Percentiles rank a stretch among this genome's conserved stretches.
phyloP scores from a whole-genome alignment of 2,797 vertebrate genomes.

The Jordanella pulchra region DNA sequence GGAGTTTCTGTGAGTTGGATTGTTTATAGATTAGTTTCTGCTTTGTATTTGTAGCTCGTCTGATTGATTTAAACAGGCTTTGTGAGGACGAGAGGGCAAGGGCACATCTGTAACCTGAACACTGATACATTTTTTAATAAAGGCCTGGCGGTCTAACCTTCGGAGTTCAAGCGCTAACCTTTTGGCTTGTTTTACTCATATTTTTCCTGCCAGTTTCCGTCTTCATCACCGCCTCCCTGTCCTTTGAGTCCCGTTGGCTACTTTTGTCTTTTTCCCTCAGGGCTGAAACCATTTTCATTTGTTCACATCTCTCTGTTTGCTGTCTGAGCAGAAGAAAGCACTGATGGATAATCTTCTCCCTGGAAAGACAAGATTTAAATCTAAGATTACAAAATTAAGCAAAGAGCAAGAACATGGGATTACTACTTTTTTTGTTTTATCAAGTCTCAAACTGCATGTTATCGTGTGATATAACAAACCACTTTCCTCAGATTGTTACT shows the following conservation, averaged over 20 bases:
- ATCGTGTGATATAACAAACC: constrained; percentile 16
- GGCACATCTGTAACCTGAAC: not conserved
- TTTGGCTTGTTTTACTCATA: not conserved
- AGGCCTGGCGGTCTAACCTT: constrained; percentile 23
- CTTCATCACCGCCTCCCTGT: constrained; percentile 8
- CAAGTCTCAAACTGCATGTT: constrained; percentile 16
- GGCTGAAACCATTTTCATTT: constrained; percentile 36
- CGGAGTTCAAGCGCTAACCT: constrained; percentile 36
- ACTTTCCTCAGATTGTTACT: not conserved
- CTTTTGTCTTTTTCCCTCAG: constrained; percentile 22
- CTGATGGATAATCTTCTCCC: constrained; percentile 62
- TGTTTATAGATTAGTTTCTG: constrained; percentile 2
- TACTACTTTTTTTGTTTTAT: constrained; percentile 40
- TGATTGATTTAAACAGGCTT: not conserved
- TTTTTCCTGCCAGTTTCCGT: constrained; percentile 20
- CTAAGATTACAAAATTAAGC: constrained; percentile 64
- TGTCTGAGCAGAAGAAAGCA: constrained; percentile 4
- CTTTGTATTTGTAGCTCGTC: not conserved
- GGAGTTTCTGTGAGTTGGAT: not conserved
- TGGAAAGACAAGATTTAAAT: constrained; percentile 64
- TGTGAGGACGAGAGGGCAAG: not conserved
- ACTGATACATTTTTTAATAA: constrained; percentile 1
- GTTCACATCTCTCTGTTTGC: constrained; percentile 4
- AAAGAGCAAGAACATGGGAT: constrained; percentile 47
- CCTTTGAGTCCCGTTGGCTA: constrained; percentile 21